Evolutionary conservation across 2,113 vertebrate species (phyloP).

Genomic region (Hydrochoerus hydrochaeris): DNA sequence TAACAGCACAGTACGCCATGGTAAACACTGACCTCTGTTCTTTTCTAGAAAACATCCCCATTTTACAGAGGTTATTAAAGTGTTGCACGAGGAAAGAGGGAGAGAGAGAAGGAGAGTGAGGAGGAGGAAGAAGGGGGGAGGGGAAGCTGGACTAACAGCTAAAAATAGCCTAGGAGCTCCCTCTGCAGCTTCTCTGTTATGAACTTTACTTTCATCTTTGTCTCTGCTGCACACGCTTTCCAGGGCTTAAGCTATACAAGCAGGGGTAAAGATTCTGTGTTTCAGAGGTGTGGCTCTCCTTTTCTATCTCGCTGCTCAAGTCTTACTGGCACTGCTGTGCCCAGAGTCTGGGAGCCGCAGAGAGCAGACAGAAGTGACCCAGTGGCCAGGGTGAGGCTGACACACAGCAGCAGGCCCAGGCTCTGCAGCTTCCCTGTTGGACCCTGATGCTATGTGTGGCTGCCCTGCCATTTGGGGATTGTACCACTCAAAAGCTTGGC

Average conservation of each 20-base stretch:
- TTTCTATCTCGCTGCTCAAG: fast-evolving
- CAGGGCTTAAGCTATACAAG: not conserved
- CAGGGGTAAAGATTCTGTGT: not conserved
- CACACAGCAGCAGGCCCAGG: fast-evolving
- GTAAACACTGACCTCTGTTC: not conserved
- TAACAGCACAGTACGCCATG: too few relatives aligned
- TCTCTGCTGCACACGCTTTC: not conserved
- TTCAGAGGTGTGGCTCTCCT: not conserved
- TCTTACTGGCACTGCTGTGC: fast-evolving
- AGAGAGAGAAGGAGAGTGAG: not conserved
- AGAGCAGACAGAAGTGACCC: not conserved
- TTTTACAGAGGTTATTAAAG: not conserved
- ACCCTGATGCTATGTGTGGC: fast-evolving
- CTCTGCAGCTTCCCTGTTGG: not conserved
- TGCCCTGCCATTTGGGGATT: not conserved
- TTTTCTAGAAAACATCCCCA: not conserved
- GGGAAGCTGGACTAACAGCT: not conserved
- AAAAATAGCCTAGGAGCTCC: not conserved
- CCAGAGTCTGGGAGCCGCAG: fast-evolving
- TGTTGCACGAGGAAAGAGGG: fast-evolving
- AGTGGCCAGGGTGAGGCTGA: fast-evolving
- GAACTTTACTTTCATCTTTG: not conserved
- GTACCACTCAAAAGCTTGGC: not conserved
- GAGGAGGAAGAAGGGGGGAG: not conserved
- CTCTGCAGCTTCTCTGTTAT: not conserved